Base-by-base conservation (phyloP, 2,888 invertebrate genomes). In the Perizoma affinitatum region DNA sequence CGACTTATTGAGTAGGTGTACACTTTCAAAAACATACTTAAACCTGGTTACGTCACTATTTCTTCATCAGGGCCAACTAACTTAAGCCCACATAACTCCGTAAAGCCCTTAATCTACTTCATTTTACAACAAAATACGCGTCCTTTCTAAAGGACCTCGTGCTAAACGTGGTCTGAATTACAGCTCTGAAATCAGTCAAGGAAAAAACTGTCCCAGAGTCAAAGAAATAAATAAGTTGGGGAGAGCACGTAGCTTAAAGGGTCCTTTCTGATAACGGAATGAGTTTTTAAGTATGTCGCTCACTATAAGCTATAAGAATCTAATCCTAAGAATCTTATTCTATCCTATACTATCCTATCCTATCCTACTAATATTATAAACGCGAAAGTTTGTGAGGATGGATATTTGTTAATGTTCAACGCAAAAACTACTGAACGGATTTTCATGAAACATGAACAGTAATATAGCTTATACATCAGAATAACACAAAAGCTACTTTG, bases 111-210 rank as follows among this genome's bases (percentile, higher is more conserved):
- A 58, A 55, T 58, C 62, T 36, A 62, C 54, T 58, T 52, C 41
- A 55, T 58, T 63, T 51, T 54, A 58, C 62, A 58, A 55, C 58
- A 58, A 58, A 63, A 63, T 46, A 58, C 55, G 46, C 54, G 52
- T 54, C 22, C 41, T 42, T 55, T 54, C 47, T 42, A 47, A 47
- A 43, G 48, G 43, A 41, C 53, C 45, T 46, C 47, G 47, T 48
- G 40, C 42, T 53, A 61, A 60, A 80, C 81, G 80, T 81, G 82
- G 54, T 11, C 58, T 44, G 82, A 76, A 79, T 80, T 74, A 72
- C 74, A 73, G 68, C 66, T 57, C 63, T 49, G 63, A 66, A 76
- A 73, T 80, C 76, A 79, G 70, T 76, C 75, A 73, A 67, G 66
- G 63, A 66, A 61, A 61, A 70, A 70, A 70, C 65, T 69, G 70